Conservation (phyloP, 2,888 invertebrate genomes). For the Mesorhabditis spiculigera region DNA sequence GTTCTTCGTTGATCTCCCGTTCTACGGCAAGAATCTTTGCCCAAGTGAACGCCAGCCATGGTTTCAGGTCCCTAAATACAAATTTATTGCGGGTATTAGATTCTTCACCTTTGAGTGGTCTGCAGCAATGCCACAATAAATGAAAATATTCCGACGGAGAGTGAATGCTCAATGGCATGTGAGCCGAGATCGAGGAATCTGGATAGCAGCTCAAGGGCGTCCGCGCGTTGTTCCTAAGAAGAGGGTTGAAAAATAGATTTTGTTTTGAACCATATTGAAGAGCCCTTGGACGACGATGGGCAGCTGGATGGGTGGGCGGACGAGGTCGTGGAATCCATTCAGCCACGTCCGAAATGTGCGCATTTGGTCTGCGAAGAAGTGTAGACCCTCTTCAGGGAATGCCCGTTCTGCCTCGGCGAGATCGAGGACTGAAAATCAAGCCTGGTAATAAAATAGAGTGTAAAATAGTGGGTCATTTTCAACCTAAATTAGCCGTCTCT, state of each 20-base stretch:
- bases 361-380: background rate
- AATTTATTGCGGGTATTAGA: background rate
- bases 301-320: conserved; percentile 80
- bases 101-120: conserved; percentile 60
- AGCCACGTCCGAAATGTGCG: background rate
- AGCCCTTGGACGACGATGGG: conserved; percentile 88
- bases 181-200: conserved; percentile 88
- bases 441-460: too few species aligned
- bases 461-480: too few species aligned
- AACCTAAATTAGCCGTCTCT: too few species aligned
- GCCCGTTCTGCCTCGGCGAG: too few species aligned
- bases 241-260: background rate
- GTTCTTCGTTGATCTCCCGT: background rate
- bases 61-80: conserved; percentile 73
- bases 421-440: too few species aligned
- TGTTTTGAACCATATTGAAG: conserved; percentile 45
- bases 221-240: conserved; percentile 80
- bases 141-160: conserved; percentile 93
- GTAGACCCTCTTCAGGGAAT: background rate
- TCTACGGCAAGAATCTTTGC: conserved; percentile 70
- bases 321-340: conserved; percentile 5
- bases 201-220: conserved; percentile 88
- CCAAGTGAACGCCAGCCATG: conserved; percentile 95
- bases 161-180: conserved; percentile 81
- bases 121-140: conserved; percentile 89